Conservation (phyloP, 1,140 invertebrate genomes). For the Aethina tumida region DNA sequence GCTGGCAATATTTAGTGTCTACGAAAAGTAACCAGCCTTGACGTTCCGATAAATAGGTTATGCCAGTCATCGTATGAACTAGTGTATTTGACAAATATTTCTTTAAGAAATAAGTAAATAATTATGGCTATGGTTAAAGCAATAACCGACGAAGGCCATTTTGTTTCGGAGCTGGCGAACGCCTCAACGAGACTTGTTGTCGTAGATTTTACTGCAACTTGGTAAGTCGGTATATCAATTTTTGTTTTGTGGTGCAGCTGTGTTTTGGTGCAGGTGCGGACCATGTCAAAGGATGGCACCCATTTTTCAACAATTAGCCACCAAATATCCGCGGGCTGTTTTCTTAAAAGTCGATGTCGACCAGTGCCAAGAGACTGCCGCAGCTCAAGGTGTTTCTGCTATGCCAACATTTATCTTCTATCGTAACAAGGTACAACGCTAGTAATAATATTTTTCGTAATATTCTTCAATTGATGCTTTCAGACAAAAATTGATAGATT, state of each 20-base stretch:
- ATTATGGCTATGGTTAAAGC: conserved; percentile 37
- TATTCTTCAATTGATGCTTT: conserved; percentile 23
- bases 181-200: conserved; percentile 84
- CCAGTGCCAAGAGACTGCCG: conserved; percentile 75
- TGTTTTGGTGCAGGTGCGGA: conserved; percentile 63
- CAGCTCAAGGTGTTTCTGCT: conserved; percentile 74
- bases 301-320: conserved; percentile 74
- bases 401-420: conserved; percentile 99
- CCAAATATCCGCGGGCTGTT: conserved; percentile 76
- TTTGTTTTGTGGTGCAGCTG: background rate
- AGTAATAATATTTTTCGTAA: background rate
- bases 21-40: too few species aligned
- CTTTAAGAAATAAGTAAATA: too few species aligned
- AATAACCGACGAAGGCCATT: conserved; percentile 65
- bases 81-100: too few species aligned
- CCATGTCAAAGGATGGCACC: conserved; percentile 90
- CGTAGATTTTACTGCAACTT: conserved; percentile 86
- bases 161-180: conserved; percentile 66
- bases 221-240: conserved; percentile 46
- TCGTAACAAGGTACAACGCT: conserved; percentile 56
- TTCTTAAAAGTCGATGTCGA: conserved; percentile 96
- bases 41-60: too few species aligned
- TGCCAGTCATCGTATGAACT: too few species aligned
- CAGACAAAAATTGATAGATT: conserved; percentile 68
- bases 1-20: too few species aligned